A percentile compares a stretch with the other conserved stretches of the same genome.
Conservation (phyloP, 1,140 invertebrate species). For the Zophobas atratus region DNA sequence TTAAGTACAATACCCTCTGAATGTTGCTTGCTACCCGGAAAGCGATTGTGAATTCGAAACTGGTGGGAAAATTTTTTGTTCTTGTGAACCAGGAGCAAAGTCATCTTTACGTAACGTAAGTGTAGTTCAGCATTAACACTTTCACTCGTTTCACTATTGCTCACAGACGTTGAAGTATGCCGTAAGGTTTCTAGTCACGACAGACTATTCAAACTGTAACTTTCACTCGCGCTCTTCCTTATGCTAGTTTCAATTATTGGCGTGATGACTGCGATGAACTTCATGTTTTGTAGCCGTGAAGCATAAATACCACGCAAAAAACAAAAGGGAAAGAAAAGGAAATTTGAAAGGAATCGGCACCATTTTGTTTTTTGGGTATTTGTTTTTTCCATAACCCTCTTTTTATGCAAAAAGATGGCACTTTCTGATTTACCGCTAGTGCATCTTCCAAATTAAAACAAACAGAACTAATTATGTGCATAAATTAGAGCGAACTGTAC, state of each 20-base stretch:
- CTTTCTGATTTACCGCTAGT: neutral
- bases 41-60: neutral
- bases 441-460: neutral
- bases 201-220: constrained; percentile 51
- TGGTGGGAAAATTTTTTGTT: constrained; percentile 16
- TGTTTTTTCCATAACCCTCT: too few relatives aligned
- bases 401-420: too few relatives aligned
- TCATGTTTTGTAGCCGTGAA: too few relatives aligned
- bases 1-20: neutral
- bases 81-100: constrained; percentile 24
- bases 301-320: too few relatives aligned
- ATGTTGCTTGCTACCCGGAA: constrained; percentile 1
- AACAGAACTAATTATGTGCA: constrained; percentile 1
- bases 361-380: too few relatives aligned
- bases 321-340: too few relatives aligned
- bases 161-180: constrained; percentile 48
- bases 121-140: constrained; percentile 47
- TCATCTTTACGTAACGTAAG: constrained; percentile 44
- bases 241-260: constrained; percentile 35
- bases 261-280: constrained; percentile 8
- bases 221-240: constrained; percentile 49
- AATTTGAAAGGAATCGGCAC: too few relatives aligned
- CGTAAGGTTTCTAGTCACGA: constrained; percentile 53
- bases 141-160: constrained; percentile 51
- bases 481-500: neutral